phyloP scores from a whole-genome alignment of 2,113 vertebrate genomes.

The Python bivittatus region DNA sequence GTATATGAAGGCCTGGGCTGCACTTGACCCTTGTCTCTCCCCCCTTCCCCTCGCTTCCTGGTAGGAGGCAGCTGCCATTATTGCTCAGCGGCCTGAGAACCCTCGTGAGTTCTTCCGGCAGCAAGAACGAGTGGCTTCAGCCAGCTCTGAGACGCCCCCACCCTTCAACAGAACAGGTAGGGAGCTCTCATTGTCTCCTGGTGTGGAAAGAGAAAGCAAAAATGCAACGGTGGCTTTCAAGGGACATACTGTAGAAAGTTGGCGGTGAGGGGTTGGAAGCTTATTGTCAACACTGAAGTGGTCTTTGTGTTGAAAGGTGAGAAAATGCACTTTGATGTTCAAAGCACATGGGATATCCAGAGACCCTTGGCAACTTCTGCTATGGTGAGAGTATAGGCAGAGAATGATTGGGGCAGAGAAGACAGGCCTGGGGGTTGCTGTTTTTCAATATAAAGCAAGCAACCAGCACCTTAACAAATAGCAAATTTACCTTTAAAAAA shows the following conservation, averaged over 20 bases:
- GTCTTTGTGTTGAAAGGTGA: neutral
- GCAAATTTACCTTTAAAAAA: neutral
- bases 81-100: slow-evolving; percentile 92
- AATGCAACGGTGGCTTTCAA: neutral
- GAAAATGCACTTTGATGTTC: neutral
- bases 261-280: neutral
- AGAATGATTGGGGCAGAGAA: neutral
- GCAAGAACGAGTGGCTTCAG: slow-evolving; percentile 86
- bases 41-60: neutral
- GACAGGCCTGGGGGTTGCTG: too few relatives aligned
- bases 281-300: neutral
- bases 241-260: neutral
- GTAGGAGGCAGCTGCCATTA: slow-evolving; percentile 96
- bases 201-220: neutral
- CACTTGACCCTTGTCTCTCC: accelerated
- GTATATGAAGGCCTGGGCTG: neutral
- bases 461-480: neutral
- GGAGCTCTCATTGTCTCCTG: neutral
- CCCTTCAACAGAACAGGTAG: slow-evolving; percentile 89
- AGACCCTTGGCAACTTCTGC: neutral
- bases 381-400: neutral
- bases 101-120: slow-evolving; percentile 95
- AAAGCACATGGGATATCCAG: neutral
- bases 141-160: slow-evolving; percentile 82
- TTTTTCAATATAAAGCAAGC: neutral